phyloP scores from a whole-genome alignment of 2,113 vertebrate genomes.

The Calidris pygmaea region DNA sequence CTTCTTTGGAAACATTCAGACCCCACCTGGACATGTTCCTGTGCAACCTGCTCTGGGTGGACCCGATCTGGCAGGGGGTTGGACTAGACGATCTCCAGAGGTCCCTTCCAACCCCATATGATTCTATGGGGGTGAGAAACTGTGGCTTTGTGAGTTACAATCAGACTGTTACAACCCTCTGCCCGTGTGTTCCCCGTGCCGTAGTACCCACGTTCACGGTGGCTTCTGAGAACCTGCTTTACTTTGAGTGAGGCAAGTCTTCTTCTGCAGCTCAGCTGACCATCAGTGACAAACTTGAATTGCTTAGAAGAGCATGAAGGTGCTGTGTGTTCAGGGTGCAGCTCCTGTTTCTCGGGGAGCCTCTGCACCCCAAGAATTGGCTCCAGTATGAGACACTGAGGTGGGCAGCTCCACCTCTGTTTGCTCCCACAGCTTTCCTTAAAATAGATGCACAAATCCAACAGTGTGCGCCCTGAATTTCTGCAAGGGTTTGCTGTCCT shows the following conservation, averaged over 20 bases:
- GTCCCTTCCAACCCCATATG: too few relatives aligned
- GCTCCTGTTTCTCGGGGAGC: not conserved
- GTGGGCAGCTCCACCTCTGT: not conserved
- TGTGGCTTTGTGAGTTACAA: not conserved
- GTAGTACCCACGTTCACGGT: not conserved
- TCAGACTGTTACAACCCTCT: not conserved
- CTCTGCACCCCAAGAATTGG: fast-evolving
- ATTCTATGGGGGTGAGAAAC: not conserved
- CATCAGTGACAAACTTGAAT: not conserved
- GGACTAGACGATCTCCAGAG: too few relatives aligned
- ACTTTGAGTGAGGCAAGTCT: not conserved
- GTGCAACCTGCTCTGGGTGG: too few relatives aligned
- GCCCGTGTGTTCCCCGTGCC: fast-evolving
- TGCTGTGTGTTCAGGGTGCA: not conserved
- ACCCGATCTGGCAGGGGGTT: too few relatives aligned
- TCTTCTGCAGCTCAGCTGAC: not conserved
- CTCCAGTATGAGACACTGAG: not conserved
- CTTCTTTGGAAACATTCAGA: too few relatives aligned
- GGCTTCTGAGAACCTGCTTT: not conserved
- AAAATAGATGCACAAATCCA: not conserved
- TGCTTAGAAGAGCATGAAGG: fast-evolving
- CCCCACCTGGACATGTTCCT: too few relatives aligned
- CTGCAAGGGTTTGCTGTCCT: not conserved
- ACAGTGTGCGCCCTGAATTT: not conserved
- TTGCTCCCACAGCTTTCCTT: not conserved